A percentile compares a stretch with the other conserved stretches of the same genome.
Conservation (phyloP, 30 jellyfish, hydroid and myxozoan species). For the Chrysaora quinquecirrha region DNA sequence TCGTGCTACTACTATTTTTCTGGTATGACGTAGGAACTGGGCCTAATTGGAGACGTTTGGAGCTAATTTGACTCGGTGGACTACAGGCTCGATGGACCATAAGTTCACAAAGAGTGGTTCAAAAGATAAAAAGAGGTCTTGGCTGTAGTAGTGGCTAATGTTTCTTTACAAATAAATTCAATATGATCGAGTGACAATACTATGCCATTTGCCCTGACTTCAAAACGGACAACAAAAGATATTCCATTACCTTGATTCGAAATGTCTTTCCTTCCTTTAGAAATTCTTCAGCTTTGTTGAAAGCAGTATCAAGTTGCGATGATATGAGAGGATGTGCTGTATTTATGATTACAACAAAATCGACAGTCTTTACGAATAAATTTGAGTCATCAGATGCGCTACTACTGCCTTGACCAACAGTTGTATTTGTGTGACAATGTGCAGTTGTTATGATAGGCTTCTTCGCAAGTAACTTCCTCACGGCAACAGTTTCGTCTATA, state of each 20-base stretch:
- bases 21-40: too few species aligned
- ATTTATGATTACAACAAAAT: constrained; percentile 67
- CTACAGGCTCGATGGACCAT: too few species aligned
- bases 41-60: too few species aligned
- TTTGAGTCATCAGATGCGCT: constrained; percentile 21
- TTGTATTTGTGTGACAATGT: constrained; percentile 60
- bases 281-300: constrained; percentile 70
- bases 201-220: too few species aligned
- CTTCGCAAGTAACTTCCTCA: constrained; percentile 38
- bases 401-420: constrained; percentile 10
- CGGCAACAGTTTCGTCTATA: constrained; percentile 49
- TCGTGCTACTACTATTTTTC: too few species aligned
- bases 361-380: constrained; percentile 42
- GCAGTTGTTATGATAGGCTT: constrained; percentile 78
- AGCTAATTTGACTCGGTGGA: too few species aligned
- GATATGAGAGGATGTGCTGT: constrained; percentile 72
- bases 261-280: constrained; percentile 68
- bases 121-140: too few species aligned
- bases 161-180: too few species aligned
- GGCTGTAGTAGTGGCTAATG: too few species aligned
- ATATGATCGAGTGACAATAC: too few species aligned
- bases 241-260: constrained; percentile 61
- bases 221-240: not conserved
- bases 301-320: constrained; percentile 63
- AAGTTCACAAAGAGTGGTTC: too few species aligned